These are phyloP conservation scores for Theristicus caerulescens DNA, from an alignment of 2,113 vertebrate genomes.

Conservation along the genomic window DNA sequence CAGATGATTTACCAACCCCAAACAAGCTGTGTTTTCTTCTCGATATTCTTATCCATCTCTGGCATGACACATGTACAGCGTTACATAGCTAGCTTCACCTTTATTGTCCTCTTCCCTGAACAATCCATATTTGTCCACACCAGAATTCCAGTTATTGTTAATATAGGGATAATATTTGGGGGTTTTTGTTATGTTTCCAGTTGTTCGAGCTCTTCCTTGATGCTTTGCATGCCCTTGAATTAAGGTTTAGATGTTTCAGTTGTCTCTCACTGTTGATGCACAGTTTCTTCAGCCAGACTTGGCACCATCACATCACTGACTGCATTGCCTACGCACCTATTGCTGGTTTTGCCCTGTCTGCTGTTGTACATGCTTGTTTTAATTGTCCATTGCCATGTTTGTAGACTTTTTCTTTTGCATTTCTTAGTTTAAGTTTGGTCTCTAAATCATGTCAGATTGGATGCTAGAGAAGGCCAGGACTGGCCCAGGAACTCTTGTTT, in stretches of 20 bases:
- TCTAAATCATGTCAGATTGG: background rate
- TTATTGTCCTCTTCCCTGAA: background rate
- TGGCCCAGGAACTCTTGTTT: background rate
- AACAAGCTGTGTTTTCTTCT: constrained; percentile 6
- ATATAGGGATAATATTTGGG: background rate
- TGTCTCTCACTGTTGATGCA: background rate
- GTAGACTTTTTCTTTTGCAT: background rate
- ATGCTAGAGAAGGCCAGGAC: background rate
- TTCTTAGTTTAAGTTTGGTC: background rate
- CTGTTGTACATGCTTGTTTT: background rate
- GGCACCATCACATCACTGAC: background rate
- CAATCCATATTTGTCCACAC: background rate
- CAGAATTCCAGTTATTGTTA: background rate
- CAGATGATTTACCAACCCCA: background rate
- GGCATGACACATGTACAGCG: rapidly evolving
- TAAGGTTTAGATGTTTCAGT: background rate
- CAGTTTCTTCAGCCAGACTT: background rate
- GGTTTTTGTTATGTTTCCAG: background rate
- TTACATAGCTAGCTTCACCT: background rate
- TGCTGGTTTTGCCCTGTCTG: background rate
- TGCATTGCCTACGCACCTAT: background rate
- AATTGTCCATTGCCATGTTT: background rate
- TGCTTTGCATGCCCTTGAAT: background rate
- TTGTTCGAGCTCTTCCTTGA: background rate
- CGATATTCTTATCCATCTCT: background rate